phyloP scores from a whole-genome alignment of 1,140 invertebrate species.

The Brachionus manjavacas region DNA sequence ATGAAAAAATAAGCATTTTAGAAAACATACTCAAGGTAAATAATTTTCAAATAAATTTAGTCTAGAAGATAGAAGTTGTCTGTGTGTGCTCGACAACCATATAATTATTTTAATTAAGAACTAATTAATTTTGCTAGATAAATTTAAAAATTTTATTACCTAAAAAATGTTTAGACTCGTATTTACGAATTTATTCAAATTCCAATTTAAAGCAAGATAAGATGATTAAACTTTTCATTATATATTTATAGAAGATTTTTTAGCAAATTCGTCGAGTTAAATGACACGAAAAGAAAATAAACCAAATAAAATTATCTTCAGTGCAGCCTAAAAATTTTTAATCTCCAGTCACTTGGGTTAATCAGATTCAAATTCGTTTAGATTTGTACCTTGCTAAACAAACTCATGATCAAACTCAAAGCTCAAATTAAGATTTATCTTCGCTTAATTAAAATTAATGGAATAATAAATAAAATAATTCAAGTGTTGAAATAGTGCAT shows the following conservation, averaged over 20 bases:
- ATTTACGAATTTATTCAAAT: not conserved
- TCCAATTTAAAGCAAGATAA: not conserved
- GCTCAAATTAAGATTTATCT: slow-evolving; percentile 27
- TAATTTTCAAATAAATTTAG: not conserved
- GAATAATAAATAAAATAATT: slow-evolving; percentile 20
- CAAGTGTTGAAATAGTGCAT: slow-evolving; percentile 36
- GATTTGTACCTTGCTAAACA: not conserved
- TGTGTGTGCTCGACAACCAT: not conserved
- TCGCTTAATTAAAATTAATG: slow-evolving; percentile 36
- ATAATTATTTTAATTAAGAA: not conserved
- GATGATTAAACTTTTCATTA: not conserved
- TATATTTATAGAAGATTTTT: not conserved
- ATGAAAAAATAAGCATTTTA: not conserved
- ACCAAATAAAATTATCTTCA: not conserved
- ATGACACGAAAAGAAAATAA: slow-evolving; percentile 37
- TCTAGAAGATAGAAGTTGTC: not conserved
- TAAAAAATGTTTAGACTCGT: not conserved
- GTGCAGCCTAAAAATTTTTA: not conserved
- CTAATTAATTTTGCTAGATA: not conserved
- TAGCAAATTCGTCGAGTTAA: not conserved
- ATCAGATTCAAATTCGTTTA: not conserved
- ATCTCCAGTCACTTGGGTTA: not conserved
- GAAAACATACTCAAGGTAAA: not conserved
- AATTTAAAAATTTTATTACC: not conserved
- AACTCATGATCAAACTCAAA: not conserved